Conservation (phyloP, 2,888 invertebrate genomes). For the Perizoma affinitatum region DNA sequence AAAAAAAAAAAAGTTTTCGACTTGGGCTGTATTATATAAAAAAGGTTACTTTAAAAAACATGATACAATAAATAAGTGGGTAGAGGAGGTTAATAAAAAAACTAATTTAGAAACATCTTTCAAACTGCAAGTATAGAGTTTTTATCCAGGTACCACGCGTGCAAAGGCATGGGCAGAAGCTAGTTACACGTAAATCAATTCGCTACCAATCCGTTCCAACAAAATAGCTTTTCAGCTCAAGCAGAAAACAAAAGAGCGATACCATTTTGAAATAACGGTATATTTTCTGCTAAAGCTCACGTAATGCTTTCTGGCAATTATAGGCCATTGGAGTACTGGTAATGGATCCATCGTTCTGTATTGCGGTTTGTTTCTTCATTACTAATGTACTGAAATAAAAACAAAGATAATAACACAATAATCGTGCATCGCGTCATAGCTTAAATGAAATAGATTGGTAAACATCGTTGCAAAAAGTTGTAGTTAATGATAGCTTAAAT, state of each 20-base stretch:
- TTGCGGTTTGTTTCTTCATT: slow-evolving; percentile 71
- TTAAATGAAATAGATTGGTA: background rate
- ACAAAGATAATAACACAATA: slow-evolving; percentile 40
- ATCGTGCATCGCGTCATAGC: background rate
- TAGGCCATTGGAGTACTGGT: slow-evolving; percentile 61
- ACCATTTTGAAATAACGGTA: slow-evolving; percentile 54
- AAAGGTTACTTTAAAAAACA: no score
- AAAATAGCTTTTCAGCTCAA: slow-evolving; percentile 31
- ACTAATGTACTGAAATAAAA: slow-evolving; percentile 59
- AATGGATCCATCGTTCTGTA: slow-evolving; percentile 60
- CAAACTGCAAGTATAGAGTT: no score
- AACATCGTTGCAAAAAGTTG: no score
- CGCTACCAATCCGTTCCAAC: slow-evolving; percentile 29
- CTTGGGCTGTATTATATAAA: no score
- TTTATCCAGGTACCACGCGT: no score
- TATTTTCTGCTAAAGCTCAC: slow-evolving; percentile 60
- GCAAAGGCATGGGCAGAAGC: background rate
- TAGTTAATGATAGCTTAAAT: no score
- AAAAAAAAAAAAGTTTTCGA: no score
- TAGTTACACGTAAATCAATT: slow-evolving; percentile 32
- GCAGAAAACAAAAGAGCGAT: slow-evolving; percentile 40
- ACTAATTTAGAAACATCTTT: no score
- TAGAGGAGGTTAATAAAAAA: no score
- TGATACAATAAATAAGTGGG: no score
- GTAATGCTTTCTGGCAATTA: slow-evolving; percentile 64